These are phyloP conservation scores for Sabatieria punctata DNA, from an alignment of 2,888 invertebrate species.

Conservation along the genomic window DNA sequence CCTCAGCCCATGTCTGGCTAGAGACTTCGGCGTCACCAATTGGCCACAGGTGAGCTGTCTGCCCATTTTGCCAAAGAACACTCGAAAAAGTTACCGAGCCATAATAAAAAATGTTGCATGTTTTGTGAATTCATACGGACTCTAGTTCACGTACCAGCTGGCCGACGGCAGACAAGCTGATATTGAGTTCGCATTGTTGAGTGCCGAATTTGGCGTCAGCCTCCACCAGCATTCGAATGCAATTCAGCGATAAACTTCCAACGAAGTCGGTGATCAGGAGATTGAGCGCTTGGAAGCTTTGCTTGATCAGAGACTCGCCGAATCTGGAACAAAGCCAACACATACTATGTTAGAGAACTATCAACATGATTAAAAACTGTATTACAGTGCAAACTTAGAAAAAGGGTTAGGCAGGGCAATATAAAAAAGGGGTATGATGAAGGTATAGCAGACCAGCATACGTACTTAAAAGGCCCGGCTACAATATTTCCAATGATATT, in stretches of 20 bases:
- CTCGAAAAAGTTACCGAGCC: too few species aligned
- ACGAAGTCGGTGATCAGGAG: conserved; percentile 82
- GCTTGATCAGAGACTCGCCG: conserved; percentile 75
- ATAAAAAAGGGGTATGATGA: too few species aligned
- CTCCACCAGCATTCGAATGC: conserved; percentile 49
- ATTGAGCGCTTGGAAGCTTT: conserved; percentile 88
- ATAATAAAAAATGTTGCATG: too few species aligned
- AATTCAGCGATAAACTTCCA: conserved; percentile 74
- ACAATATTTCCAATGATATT: conserved; percentile 79
- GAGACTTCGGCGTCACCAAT: too few species aligned
- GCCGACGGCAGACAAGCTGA: conserved; percentile 87
- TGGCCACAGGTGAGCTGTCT: too few species aligned
- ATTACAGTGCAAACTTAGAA: too few species aligned
- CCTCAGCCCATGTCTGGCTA: too few species aligned
- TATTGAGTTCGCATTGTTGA: conserved; percentile 88
- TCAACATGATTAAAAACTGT: too few species aligned
- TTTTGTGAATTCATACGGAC: neutral
- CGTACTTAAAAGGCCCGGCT: conserved; percentile 68
- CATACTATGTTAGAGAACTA: too few species aligned
- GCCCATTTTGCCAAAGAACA: neutral
- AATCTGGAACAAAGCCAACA: too few species aligned
- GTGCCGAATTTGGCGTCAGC: conserved; percentile 87
- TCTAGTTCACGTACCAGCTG: conserved; percentile 61
- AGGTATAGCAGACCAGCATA: neutral
- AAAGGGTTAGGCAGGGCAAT: too few species aligned